Evolutionary conservation across 2,888 invertebrate genomes (phyloP).

Genomic region (Seira ritae): DNA sequence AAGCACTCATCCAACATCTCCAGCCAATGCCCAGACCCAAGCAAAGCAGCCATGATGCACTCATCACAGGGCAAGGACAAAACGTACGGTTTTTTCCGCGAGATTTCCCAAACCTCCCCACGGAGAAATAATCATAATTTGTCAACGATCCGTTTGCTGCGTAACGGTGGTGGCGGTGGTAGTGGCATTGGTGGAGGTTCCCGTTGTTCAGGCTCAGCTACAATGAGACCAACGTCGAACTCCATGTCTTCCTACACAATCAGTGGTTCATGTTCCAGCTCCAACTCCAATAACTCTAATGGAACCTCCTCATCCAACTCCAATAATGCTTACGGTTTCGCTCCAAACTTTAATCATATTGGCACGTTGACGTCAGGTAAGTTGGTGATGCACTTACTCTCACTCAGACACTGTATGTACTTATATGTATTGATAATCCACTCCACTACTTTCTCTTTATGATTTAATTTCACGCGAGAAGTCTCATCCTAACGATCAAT

Average conservation of each 20-base stretch:
- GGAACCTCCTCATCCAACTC: slow-evolving; percentile 51
- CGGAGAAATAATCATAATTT: slow-evolving; percentile 57
- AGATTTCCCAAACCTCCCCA: slow-evolving; percentile 61
- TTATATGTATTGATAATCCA: no score
- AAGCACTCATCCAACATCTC: slow-evolving; percentile 3
- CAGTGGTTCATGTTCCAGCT: slow-evolving; percentile 58
- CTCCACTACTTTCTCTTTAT: no score
- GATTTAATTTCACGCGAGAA: slow-evolving; percentile 51
- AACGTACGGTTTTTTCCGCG: slow-evolving; percentile 54
- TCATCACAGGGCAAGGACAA: slow-evolving; percentile 44
- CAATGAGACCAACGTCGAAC: slow-evolving; percentile 34
- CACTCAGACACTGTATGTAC: no score
- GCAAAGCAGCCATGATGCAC: no score
- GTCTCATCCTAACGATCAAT: slow-evolving; percentile 39
- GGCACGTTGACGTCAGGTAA: slow-evolving; percentile 54
- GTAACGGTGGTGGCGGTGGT: slow-evolving; percentile 3
- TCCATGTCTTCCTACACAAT: slow-evolving; percentile 66
- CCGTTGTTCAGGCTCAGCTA: not conserved
- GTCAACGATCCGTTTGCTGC: slow-evolving; percentile 56
- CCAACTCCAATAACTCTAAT: slow-evolving; percentile 48
- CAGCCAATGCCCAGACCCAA: no score
- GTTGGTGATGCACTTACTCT: not conserved
- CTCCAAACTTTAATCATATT: slow-evolving; percentile 52
- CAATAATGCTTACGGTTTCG: slow-evolving; percentile 58
- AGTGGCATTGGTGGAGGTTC: not conserved